A percentile compares a stretch with the other conserved stretches of the same genome.
Conservation (phyloP, 2,888 invertebrate species). For the Cyclophora punctaria region DNA sequence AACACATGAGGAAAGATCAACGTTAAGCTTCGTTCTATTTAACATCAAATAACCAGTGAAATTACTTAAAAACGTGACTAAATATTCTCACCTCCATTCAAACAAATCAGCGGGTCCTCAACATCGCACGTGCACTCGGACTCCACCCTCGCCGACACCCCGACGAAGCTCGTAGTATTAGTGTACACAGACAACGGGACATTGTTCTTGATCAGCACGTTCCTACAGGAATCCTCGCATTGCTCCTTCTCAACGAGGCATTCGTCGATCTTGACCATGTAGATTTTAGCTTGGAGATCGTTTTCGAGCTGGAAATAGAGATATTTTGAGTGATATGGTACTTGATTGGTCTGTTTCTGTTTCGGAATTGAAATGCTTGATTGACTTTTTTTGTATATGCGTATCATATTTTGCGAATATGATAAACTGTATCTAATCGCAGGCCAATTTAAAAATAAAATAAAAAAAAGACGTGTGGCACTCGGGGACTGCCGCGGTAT, state of each 20-base stretch:
- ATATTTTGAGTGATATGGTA: too few species aligned
- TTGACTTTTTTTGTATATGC: too few species aligned
- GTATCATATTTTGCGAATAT: too few species aligned
- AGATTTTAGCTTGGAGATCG: constrained; percentile 81
- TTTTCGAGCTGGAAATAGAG: constrained; percentile 73
- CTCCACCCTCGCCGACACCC: constrained; percentile 88
- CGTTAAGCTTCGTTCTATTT: neutral
- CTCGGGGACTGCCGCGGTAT: too few species aligned
- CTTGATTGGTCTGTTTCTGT: too few species aligned
- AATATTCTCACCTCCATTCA: constrained; percentile 82
- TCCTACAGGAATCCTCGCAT: constrained; percentile 86
- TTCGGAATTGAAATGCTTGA: too few species aligned
- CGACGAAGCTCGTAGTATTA: constrained; percentile 95
- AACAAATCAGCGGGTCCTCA: constrained; percentile 74
- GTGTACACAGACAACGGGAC: constrained; percentile 90
- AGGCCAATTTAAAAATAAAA: too few species aligned
- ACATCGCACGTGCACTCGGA: constrained; percentile 83
- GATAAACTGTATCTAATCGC: too few species aligned
- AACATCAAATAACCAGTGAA: constrained; percentile 6
- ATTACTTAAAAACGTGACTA: constrained; percentile 5
- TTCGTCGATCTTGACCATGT: constrained; percentile 94
- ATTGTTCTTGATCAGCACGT: constrained; percentile 82
- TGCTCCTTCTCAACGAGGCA: constrained; percentile 85
- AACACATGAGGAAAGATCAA: too few species aligned
- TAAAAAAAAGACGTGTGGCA: too few species aligned